Evolutionary conservation across 2,888 invertebrate species (phyloP).

Genomic region (Eumerus sabulonum): DNA sequence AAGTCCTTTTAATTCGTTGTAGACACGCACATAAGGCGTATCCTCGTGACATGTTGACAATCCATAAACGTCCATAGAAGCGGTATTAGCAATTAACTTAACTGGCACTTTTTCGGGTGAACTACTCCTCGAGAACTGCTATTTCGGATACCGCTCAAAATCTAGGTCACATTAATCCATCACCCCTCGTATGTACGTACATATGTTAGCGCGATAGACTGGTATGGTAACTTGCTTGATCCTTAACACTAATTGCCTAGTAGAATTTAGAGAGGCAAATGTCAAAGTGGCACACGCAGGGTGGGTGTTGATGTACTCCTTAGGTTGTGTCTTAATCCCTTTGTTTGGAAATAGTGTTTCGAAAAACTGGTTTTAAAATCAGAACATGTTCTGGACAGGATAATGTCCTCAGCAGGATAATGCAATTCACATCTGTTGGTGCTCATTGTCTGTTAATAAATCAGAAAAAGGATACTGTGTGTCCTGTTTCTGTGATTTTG

Average conservation of each 20-base stretch:
- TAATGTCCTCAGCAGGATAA: constrained; percentile 61
- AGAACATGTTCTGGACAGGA: constrained; percentile 47
- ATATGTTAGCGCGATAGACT: background rate
- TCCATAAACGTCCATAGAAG: constrained; percentile 51
- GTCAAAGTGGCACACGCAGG: constrained; percentile 32
- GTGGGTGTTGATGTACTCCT: constrained; percentile 37
- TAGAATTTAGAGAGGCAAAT: constrained; percentile 21
- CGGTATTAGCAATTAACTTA: constrained; percentile 62
- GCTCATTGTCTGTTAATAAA: constrained; percentile 31
- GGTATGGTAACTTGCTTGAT: constrained; percentile 36
- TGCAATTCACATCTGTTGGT: constrained; percentile 57
- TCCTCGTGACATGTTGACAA: constrained; percentile 49
- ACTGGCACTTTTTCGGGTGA: constrained; percentile 47
- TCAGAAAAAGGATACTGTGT: constrained; percentile 60
- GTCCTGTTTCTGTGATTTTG: constrained; percentile 48
- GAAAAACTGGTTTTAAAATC: constrained; percentile 10
- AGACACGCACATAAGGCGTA: constrained; percentile 46
- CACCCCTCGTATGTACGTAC: constrained; percentile 14
- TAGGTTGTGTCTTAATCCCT: constrained; percentile 59
- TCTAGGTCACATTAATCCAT: constrained; percentile 57
- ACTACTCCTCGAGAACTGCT: constrained; percentile 14
- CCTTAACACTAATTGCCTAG: constrained; percentile 52
- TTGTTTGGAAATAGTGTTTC: constrained; percentile 56
- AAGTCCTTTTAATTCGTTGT: constrained; percentile 31
- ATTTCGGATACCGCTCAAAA: constrained; percentile 13